A percentile compares a stretch with the other conserved stretches of the same genome.
Conservation (phyloP, 2,113 vertebrate species). For the Rhynchomys soricoides region DNA sequence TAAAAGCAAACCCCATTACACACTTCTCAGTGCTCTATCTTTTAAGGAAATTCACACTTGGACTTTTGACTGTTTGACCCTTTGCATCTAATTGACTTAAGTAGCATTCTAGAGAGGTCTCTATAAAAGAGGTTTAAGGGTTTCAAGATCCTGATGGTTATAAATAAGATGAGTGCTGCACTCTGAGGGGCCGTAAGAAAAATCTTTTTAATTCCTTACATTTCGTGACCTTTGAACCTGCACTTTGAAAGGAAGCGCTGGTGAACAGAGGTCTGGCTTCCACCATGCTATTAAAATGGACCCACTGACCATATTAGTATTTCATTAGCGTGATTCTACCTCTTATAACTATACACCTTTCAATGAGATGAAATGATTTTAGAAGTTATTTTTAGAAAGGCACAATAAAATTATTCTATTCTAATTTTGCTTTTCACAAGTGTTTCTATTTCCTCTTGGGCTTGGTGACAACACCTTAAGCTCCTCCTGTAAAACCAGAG, state of each 20-base stretch:
- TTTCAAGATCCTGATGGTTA: constrained; percentile 35
- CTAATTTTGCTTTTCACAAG: neutral
- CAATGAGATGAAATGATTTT: neutral
- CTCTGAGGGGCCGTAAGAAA: neutral
- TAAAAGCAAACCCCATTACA: too few relatives aligned
- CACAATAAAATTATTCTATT: neutral
- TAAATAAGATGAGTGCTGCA: constrained; percentile 12
- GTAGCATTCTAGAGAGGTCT: neutral
- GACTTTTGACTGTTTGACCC: neutral
- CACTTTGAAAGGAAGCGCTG: neutral
- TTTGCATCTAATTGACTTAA: neutral
- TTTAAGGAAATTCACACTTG: neutral
- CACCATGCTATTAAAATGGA: neutral
- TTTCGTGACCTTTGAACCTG: constrained; percentile 46
- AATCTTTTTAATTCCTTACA: neutral
- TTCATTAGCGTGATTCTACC: constrained; percentile 3
- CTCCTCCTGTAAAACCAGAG: constrained; percentile 6
- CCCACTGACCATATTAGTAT: neutral
- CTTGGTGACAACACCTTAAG: constrained; percentile 15
- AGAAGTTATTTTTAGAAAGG: neutral
- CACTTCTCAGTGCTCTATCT: neutral
- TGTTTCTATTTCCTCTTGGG: neutral
- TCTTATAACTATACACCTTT: neutral
- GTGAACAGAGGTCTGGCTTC: neutral
- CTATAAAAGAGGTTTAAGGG: neutral